Conservation (phyloP, 2,797 vertebrate genomes). For the Parotocinclus haroldoi region DNA sequence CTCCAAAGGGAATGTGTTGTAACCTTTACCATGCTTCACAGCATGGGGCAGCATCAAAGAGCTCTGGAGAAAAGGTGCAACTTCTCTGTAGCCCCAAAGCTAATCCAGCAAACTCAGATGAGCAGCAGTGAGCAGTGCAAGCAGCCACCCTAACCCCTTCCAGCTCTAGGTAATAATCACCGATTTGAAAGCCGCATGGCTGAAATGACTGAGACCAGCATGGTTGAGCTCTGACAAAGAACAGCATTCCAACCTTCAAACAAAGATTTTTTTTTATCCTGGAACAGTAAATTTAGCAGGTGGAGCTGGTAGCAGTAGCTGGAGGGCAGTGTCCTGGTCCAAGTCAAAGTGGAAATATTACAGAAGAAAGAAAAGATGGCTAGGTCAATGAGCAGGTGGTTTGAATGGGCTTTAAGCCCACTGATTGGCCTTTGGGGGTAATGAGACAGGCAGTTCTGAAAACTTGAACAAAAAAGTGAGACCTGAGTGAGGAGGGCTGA, state of each 20-base stretch:
- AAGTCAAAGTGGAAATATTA: background rate
- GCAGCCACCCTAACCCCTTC: background rate
- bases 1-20: background rate
- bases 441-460: background rate
- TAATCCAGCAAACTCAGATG: background rate
- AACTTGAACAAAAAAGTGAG: background rate
- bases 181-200: slow-evolving; percentile 4
- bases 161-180: slow-evolving; percentile 10
- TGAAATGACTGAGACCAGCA: background rate
- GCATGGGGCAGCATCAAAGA: slow-evolving; percentile 5
- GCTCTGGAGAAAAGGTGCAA: slow-evolving; percentile 2
- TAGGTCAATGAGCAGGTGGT: slow-evolving; percentile 20
- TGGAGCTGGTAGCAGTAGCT: background rate
- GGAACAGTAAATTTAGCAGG: slow-evolving; percentile 2
- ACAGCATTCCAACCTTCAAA: background rate
- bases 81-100: slow-evolving; percentile 15
- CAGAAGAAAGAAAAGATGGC: slow-evolving; percentile 1
- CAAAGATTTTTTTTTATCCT: slow-evolving; percentile 10
- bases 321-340: slow-evolving; percentile 4
- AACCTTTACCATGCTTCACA: slow-evolving; percentile 3
- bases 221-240: background rate
- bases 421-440: background rate
- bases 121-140: background rate
- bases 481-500: slow-evolving; percentile 4
- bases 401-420: background rate